Evolutionary conservation across 2,113 vertebrate species (phyloP).

Genomic region (Esox niger): DNA sequence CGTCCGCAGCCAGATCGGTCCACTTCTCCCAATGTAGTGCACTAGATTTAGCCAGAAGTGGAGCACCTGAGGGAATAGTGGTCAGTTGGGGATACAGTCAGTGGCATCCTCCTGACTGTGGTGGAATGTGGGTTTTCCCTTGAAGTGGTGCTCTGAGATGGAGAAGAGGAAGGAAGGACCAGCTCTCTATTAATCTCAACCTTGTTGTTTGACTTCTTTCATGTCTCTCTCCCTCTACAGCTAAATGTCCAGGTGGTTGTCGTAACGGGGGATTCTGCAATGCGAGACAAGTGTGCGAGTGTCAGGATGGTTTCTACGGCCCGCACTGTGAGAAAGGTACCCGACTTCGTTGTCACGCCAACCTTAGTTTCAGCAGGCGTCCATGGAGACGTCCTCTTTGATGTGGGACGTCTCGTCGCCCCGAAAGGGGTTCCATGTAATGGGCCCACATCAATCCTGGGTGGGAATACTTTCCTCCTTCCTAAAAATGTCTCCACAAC

Average conservation of each 20-base stretch:
- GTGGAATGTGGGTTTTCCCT: conserved; percentile 18
- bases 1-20: no score
- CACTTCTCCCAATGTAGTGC: no score
- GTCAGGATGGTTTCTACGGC: conserved; percentile 85
- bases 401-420: no score
- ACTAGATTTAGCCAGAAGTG: no score
- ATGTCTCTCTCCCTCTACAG: conserved; percentile 35
- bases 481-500: not conserved
- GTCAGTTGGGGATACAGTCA: not conserved
- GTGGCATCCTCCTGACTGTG: conserved; percentile 7
- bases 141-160: conserved; percentile 33
- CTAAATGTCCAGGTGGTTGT: conserved; percentile 86
- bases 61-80: no score
- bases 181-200: not conserved
- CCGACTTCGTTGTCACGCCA: not conserved
- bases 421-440: no score
- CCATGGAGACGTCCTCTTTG: not conserved
- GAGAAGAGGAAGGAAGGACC: not conserved
- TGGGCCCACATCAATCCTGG: no score
- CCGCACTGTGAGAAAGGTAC: conserved; percentile 91
- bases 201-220: not conserved
- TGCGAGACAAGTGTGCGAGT: conserved; percentile 82
- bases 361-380: not conserved
- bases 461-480: not conserved
- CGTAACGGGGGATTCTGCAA: conserved; percentile 86